Evolutionary conservation across 2,797 vertebrate species (phyloP).

Genomic region (Heteromormyrus szaboi): DNA sequence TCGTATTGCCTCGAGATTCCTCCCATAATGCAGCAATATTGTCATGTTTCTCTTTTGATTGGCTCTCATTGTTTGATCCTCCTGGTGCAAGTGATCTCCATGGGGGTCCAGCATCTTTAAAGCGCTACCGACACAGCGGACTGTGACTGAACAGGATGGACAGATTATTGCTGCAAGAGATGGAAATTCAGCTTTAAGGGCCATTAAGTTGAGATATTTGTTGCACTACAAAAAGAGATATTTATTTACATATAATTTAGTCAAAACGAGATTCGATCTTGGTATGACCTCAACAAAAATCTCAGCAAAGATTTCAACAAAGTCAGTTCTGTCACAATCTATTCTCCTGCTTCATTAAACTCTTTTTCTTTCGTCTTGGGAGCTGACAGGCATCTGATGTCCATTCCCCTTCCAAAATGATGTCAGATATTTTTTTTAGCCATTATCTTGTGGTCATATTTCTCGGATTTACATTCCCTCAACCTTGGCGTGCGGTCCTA

Average conservation of each 20-base stretch:
- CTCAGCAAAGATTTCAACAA: not conserved
- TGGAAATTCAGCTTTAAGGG: slow-evolving; percentile 14
- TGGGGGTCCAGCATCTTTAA: not conserved
- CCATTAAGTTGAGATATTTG: not conserved
- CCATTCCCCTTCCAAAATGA: slow-evolving; percentile 31
- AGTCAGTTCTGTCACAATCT: slow-evolving; percentile 15
- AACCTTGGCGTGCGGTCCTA: slow-evolving; percentile 26
- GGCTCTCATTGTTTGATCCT: not conserved
- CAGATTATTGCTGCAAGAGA: not conserved
- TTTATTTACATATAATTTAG: slow-evolving; percentile 23
- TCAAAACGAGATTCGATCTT: slow-evolving; percentile 4
- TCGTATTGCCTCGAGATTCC: not conserved
- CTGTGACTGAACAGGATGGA: not conserved
- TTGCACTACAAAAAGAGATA: slow-evolving; percentile 12
- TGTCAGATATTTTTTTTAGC: slow-evolving; percentile 50
- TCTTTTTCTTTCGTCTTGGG: not conserved
- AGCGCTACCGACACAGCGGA: not conserved
- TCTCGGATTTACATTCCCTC: slow-evolving; percentile 28
- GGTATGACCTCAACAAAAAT: slow-evolving; percentile 8
- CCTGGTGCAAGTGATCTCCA: not conserved
- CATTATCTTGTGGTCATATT: slow-evolving; percentile 40
- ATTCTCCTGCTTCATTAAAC: slow-evolving; percentile 1
- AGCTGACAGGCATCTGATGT: slow-evolving; percentile 23
- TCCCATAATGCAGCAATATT: not conserved
- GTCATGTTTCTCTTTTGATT: not conserved